Percentiles rank a stretch among this genome's conserved stretches.
phyloP scores from a whole-genome alignment of 2,113 vertebrate species.

The Petrocephalus microphthalmus region DNA sequence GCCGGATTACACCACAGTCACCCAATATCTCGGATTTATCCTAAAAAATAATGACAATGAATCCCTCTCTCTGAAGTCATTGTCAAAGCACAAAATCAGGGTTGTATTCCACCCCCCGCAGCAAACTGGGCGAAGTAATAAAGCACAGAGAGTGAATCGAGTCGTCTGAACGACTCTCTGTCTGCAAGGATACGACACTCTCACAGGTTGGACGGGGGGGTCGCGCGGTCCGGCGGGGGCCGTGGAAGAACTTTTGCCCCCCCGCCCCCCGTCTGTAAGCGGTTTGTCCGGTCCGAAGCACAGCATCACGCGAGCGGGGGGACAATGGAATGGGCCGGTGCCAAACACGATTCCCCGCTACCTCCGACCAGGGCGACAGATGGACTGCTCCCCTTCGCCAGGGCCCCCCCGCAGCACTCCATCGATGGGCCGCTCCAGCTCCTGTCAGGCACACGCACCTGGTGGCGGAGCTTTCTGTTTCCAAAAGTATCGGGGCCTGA shows the following conservation, averaged over 20 bases:
- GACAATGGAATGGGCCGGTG: conserved; percentile 12
- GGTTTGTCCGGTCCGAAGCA: neutral
- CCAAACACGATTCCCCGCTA: conserved; percentile 14
- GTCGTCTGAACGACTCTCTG: neutral
- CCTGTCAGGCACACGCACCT: neutral
- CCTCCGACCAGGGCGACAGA: conserved; percentile 10
- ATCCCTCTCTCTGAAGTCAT: neutral
- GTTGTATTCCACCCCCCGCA: neutral
- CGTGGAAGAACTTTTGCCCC: neutral
- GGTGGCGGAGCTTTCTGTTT: neutral
- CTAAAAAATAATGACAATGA: neutral
- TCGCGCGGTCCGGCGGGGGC: neutral
- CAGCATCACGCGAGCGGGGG: neutral
- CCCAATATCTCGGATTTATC: conserved; percentile 17
- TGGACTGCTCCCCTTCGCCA: conserved; percentile 12
- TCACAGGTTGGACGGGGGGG: neutral
- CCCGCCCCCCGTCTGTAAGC: neutral
- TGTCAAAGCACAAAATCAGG: neutral
- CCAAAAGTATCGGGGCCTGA: neutral
- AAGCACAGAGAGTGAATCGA: neutral
- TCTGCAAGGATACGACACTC: neutral
- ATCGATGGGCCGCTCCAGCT: conserved; percentile 5
- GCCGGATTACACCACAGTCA: conserved; percentile 12
- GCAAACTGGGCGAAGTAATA: conserved; percentile 7
- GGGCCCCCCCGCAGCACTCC: neutral